Evolutionary conservation across 2,113 vertebrate species (phyloP).

Genomic region (Ciconia maguari): DNA sequence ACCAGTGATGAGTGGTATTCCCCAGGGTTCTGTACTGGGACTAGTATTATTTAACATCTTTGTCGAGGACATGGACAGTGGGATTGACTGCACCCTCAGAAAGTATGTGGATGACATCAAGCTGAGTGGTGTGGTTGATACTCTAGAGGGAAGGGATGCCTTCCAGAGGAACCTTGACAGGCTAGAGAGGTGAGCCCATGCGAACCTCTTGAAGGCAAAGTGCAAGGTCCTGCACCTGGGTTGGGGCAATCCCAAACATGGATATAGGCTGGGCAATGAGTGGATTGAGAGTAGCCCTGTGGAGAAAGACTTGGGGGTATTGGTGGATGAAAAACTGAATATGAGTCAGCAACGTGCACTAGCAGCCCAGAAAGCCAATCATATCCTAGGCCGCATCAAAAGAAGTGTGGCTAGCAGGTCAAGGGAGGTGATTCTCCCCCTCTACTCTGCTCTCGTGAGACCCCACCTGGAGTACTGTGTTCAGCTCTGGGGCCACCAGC

Average conservation of each 20-base stretch:
- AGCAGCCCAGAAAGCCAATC: background rate
- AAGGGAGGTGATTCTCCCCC: background rate
- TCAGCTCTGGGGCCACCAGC: background rate
- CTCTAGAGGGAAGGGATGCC: background rate
- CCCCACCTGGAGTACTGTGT: background rate
- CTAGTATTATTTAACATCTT: background rate
- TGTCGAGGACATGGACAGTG: background rate
- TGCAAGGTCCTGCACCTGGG: background rate
- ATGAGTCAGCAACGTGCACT: rapidly evolving
- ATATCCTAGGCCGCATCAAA: background rate
- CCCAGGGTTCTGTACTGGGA: background rate
- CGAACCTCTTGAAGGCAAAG: background rate
- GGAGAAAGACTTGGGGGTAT: background rate
- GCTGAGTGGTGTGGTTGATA: background rate
- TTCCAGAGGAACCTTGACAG: background rate
- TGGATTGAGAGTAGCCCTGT: background rate
- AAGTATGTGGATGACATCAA: background rate
- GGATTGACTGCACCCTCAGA: background rate
- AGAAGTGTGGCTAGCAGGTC: background rate
- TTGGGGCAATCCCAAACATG: background rate
- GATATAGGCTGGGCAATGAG: background rate
- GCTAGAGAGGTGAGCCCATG: background rate
- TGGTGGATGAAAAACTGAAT: background rate
- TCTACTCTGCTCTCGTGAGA: background rate
- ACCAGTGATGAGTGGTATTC: background rate